phyloP scores from a whole-genome alignment of 2,797 vertebrate genomes.

The Oreortyx pictus region DNA sequence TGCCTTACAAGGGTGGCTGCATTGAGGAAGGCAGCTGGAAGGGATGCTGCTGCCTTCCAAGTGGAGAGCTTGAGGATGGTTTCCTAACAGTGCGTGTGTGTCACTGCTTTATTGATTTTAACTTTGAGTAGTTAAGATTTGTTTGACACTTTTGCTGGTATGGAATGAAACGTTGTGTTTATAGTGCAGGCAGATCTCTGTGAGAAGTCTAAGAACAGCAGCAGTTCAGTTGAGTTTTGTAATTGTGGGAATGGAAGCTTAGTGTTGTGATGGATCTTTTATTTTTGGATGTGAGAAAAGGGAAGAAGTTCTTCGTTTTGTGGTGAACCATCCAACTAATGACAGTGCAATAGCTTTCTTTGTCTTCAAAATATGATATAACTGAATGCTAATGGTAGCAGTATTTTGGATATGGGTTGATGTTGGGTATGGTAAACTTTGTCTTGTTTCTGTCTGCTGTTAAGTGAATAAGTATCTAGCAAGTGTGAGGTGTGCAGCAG shows the following conservation, averaged over 20 bases:
- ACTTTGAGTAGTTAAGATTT: background rate
- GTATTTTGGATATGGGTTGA: background rate
- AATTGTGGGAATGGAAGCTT: background rate
- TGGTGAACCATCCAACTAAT: background rate
- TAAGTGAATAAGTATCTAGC: background rate
- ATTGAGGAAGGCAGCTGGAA: accelerated
- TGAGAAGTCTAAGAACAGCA: background rate
- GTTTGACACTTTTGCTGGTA: background rate
- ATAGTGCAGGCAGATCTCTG: background rate
- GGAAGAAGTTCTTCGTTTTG: too few species aligned
- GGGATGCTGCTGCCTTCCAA: background rate
- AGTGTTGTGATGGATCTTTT: background rate
- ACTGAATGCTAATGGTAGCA: background rate
- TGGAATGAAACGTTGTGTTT: background rate
- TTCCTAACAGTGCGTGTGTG: background rate
- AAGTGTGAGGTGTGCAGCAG: background rate
- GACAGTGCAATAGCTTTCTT: background rate
- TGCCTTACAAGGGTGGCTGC: background rate
- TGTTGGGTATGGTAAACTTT: background rate
- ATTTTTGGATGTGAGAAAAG: background rate
- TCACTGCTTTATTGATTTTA: background rate
- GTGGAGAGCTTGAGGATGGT: background rate
- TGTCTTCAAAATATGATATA: background rate
- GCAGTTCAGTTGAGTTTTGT: background rate
- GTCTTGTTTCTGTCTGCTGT: background rate